These are phyloP conservation scores for Zeus faber DNA, from an alignment of 2,113 vertebrate species.

Conservation along the genomic window DNA sequence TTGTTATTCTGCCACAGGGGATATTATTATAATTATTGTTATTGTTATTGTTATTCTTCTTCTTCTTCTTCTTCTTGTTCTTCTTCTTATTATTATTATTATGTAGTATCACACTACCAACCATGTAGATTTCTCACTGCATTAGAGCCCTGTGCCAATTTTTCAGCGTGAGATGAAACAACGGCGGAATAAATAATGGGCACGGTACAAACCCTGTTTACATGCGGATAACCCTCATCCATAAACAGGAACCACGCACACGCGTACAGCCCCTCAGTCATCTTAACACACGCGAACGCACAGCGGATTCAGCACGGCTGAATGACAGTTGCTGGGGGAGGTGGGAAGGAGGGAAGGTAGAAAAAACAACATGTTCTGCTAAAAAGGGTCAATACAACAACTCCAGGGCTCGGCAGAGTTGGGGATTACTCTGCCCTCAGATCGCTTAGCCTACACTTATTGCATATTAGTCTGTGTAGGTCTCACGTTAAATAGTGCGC, in stretches of 20 bases:
- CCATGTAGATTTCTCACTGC: slow-evolving; percentile 26
- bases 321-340: slow-evolving; percentile 4
- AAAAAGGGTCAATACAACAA: slow-evolving; percentile 25
- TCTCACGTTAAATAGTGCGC: no score
- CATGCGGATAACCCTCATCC: slow-evolving; percentile 1
- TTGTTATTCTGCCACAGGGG: slow-evolving; percentile 22
- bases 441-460: neutral
- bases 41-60: no score
- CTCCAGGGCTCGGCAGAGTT: slow-evolving; percentile 9
- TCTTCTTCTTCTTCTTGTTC: no score
- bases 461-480: neutral
- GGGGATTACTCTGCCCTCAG: slow-evolving; percentile 18
- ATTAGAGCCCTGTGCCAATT: slow-evolving; percentile 20
- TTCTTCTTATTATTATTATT: no score
- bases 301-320: neutral
- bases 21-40: no score
- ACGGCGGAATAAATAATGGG: slow-evolving; percentile 13
- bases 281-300: slow-evolving; percentile 3
- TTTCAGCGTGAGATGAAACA: slow-evolving; percentile 21
- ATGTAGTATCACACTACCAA: slow-evolving; percentile 37
- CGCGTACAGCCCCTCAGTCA: neutral
- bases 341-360: slow-evolving; percentile 1
- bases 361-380: slow-evolving; percentile 10
- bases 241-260: neutral
- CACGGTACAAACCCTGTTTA: slow-evolving; percentile 4